These are phyloP conservation scores for Nomada lathburiana DNA, from an alignment of 2,888 invertebrate genomes.

Conservation along the genomic window DNA sequence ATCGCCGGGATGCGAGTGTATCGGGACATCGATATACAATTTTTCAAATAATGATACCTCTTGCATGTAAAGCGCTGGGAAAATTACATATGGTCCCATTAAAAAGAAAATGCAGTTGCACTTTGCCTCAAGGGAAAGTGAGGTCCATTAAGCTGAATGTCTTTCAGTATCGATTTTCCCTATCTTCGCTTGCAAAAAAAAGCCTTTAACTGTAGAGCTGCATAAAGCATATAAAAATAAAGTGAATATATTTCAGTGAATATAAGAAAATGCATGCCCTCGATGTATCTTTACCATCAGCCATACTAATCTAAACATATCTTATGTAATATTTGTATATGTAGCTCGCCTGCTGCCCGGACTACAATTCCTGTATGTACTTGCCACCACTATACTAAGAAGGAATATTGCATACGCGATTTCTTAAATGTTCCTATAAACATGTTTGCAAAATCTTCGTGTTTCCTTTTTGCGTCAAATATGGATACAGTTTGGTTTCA, in stretches of 20 bases:
- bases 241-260: neutral
- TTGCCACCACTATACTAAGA: too few species aligned
- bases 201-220: neutral
- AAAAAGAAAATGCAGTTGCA: constrained; percentile 9
- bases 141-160: constrained; percentile 2
- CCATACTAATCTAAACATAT: too few species aligned
- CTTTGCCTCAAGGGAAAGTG: constrained; percentile 1
- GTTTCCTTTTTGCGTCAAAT: neutral
- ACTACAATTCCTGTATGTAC: too few species aligned
- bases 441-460: neutral
- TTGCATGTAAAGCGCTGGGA: neutral
- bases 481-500: neutral
- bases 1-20: neutral
- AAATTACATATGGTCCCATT: neutral
- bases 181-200: neutral
- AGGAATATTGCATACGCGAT: too few species aligned
- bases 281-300: too few species aligned
- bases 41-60: neutral
- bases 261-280: neutral
- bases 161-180: neutral
- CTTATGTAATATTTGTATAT: too few species aligned
- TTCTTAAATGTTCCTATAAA: neutral
- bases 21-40: neutral
- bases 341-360: too few species aligned
- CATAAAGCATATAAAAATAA: neutral